Percentiles rank a stretch among this genome's conserved stretches.
These are phyloP conservation scores for Brachynemurus nebulosus DNA, from an alignment of 2,888 invertebrate genomes.

Conservation along the genomic window DNA sequence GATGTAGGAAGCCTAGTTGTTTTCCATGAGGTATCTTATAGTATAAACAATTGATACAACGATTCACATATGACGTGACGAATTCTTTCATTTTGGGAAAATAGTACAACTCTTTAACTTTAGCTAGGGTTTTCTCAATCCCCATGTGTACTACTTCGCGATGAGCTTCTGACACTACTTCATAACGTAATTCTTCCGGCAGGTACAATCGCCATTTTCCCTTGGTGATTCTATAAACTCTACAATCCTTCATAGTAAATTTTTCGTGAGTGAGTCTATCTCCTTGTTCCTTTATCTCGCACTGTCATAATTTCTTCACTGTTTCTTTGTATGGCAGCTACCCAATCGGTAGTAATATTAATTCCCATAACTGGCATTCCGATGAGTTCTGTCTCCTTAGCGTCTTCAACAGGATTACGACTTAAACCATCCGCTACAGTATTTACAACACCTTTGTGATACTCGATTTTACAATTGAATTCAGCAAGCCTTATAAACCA, in stretches of 20 bases:
- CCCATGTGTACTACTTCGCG: slow-evolving; percentile 10
- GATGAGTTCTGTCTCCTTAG: slow-evolving; percentile 7
- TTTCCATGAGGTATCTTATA: slow-evolving; percentile 8
- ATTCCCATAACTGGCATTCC: slow-evolving; percentile 15
- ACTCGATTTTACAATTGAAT: slow-evolving; percentile 7
- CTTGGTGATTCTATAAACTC: neutral
- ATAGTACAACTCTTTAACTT: slow-evolving; percentile 12
- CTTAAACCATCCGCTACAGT: slow-evolving; percentile 13
- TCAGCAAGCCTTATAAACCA: slow-evolving; percentile 6
- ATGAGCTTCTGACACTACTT: slow-evolving; percentile 1
- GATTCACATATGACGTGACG: slow-evolving; percentile 10
- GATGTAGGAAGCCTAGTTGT: too few relatives aligned
- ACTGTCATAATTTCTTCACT: neutral
- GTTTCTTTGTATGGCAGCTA: slow-evolving; percentile 11
- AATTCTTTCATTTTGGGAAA: slow-evolving; percentile 12
- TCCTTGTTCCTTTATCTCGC: too few relatives aligned
- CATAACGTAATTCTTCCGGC: neutral
- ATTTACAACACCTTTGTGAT: neutral
- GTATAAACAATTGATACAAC: slow-evolving; percentile 10
- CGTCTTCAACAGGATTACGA: slow-evolving; percentile 15
- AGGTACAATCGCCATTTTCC: neutral
- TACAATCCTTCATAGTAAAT: neutral
- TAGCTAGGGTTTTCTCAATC: slow-evolving; percentile 10
- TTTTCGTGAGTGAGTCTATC: neutral
- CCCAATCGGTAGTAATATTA: slow-evolving; percentile 15